Conservation (phyloP, 2,797 vertebrate species). For the Pterois miles region DNA sequence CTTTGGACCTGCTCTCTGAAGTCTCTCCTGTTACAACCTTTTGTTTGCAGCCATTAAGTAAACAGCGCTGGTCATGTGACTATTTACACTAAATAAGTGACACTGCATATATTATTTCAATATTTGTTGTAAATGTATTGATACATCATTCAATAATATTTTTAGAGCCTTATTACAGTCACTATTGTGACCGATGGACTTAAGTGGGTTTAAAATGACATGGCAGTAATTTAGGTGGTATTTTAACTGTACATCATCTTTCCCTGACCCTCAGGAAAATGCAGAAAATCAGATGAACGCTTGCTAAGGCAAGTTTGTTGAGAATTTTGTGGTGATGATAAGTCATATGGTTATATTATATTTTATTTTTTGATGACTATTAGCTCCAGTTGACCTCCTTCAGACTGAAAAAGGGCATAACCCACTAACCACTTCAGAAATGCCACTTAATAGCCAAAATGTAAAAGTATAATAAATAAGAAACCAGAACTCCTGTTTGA, state of each 20-base stretch:
- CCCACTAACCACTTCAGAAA: neutral
- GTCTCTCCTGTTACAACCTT: too few relatives aligned
- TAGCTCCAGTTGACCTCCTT: too few relatives aligned
- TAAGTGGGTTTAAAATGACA: neutral
- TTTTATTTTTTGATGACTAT: neutral
- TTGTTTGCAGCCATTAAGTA: conserved; percentile 4
- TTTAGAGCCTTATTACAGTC: neutral
- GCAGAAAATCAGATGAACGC: neutral
- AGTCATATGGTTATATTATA: neutral
- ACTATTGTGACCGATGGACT: neutral
- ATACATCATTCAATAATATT: neutral
- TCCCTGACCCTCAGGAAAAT: neutral
- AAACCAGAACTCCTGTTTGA: neutral
- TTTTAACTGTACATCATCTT: neutral
- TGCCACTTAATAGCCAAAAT: neutral
- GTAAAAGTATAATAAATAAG: neutral
- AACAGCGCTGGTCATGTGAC: neutral
- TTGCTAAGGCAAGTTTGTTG: neutral
- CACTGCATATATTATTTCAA: neutral
- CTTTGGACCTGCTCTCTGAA: too few relatives aligned
- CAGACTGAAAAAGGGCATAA: neutral
- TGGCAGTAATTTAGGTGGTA: neutral
- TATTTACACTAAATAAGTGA: neutral
- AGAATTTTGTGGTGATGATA: neutral
- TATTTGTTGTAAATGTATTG: neutral